These are phyloP conservation scores for Litoditis marina DNA, from an alignment of 2,888 invertebrate species.

Conservation along the genomic window DNA sequence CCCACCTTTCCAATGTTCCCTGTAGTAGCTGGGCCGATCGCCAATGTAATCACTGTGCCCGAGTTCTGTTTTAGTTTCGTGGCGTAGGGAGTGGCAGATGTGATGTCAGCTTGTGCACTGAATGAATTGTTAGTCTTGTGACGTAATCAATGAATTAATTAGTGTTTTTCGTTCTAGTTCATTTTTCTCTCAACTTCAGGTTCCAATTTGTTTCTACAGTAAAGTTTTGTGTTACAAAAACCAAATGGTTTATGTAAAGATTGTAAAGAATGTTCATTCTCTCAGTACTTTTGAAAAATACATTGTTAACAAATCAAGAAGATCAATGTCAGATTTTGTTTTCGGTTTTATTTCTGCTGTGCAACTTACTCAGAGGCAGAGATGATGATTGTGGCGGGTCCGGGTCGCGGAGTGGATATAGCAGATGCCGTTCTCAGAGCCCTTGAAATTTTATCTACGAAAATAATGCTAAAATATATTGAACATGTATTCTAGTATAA, in stretches of 20 bases:
- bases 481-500: no score
- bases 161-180: background rate
- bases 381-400: slow-evolving; percentile 6
- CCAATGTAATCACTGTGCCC: slow-evolving; percentile 13
- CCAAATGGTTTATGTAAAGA: no score
- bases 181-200: no score
- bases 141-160: no score
- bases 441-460: background rate
- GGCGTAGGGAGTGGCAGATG: background rate
- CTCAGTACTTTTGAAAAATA: no score
- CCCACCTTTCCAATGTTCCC: background rate
- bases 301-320: no score
- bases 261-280: no score
- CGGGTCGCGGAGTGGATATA: background rate
- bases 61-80: slow-evolving; percentile 5
- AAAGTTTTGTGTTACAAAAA: no score
- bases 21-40: slow-evolving; percentile 10
- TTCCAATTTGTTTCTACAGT: no score
- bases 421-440: slow-evolving; percentile 4
- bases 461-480: background rate
- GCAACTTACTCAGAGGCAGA: slow-evolving; percentile 17
- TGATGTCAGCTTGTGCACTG: slow-evolving; percentile 11
- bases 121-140: no score
- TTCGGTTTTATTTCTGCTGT: no score
- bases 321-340: no score